Evolutionary conservation across 2,113 vertebrate species (phyloP).

Genomic region (Limnothrissa miodon): DNA sequence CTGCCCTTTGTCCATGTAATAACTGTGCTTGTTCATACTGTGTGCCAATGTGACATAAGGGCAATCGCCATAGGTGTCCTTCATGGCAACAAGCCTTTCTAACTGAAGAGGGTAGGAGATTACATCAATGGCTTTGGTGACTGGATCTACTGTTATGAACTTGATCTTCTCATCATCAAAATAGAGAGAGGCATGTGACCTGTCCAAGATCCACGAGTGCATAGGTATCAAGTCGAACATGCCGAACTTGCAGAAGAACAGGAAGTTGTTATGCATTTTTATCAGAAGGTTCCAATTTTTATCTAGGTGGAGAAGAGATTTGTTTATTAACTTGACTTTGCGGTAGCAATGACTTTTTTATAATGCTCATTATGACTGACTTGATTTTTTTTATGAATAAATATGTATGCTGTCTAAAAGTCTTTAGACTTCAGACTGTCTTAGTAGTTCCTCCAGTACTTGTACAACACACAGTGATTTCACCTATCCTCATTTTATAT

Average conservation of each 20-base stretch:
- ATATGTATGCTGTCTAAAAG: not conserved
- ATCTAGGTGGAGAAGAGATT: not conserved
- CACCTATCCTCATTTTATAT: no score
- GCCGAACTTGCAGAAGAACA: conserved; percentile 2
- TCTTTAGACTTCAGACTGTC: not conserved
- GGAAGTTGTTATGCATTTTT: not conserved
- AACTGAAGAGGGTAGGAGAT: not conserved
- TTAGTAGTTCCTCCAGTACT: not conserved
- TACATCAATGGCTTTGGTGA: not conserved
- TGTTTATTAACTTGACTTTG: not conserved
- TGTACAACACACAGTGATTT: no score
- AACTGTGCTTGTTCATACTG: not conserved
- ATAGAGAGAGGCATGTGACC: not conserved
- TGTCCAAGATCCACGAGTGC: not conserved
- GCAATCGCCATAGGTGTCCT: not conserved
- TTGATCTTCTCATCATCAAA: not conserved
- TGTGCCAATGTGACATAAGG: not conserved
- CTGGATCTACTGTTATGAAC: not conserved
- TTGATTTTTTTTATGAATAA: not conserved
- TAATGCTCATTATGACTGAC: not conserved
- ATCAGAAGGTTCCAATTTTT: not conserved
- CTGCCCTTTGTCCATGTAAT: not conserved
- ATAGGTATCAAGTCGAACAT: not conserved
- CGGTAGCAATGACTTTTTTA: not conserved
- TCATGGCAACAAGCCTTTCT: not conserved